A percentile compares a stretch with the other conserved stretches of the same genome.
phyloP scores from a whole-genome alignment of 2,888 invertebrate genomes.

The Ferrisia virgata region DNA sequence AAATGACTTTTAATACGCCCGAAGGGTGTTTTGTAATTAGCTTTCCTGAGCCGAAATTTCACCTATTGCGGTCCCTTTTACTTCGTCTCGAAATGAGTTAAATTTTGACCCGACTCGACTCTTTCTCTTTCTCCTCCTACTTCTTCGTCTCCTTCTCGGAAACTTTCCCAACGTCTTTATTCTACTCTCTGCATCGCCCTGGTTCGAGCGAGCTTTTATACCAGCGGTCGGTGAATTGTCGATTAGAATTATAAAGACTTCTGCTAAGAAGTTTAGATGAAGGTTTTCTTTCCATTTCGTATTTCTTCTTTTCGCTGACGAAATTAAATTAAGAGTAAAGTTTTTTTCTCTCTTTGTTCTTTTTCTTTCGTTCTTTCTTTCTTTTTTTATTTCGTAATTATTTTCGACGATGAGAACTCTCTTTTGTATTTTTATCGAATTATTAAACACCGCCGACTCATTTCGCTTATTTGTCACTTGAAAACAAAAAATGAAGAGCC shows the following conservation, averaged over 20 bases:
- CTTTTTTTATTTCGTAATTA: not conserved
- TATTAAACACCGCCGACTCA: not conserved
- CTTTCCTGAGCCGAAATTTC: not conserved
- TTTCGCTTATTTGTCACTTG: not conserved
- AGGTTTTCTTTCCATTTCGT: not conserved
- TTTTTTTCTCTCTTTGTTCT: not conserved
- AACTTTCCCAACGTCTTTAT: not conserved
- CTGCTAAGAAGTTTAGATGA: not conserved
- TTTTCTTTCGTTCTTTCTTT: too few species aligned
- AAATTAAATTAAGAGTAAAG: not conserved
- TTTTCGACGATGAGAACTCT: not conserved
- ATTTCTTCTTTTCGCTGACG: not conserved
- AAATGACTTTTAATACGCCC: not conserved
- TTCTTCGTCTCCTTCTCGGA: not conserved
- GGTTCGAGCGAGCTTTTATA: too few species aligned
- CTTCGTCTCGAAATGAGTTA: not conserved
- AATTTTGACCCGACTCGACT: not conserved
- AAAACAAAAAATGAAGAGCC: not conserved
- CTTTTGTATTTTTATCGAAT: not conserved
- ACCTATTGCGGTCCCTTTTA: not conserved
- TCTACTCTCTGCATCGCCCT: not conserved
- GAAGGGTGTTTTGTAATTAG: slow-evolving; percentile 5
- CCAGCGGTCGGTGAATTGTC: not conserved
- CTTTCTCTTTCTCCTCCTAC: not conserved
- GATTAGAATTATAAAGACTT: not conserved